Conservation (phyloP, 2,888 invertebrate genomes). For the Idaea straminata region DNA sequence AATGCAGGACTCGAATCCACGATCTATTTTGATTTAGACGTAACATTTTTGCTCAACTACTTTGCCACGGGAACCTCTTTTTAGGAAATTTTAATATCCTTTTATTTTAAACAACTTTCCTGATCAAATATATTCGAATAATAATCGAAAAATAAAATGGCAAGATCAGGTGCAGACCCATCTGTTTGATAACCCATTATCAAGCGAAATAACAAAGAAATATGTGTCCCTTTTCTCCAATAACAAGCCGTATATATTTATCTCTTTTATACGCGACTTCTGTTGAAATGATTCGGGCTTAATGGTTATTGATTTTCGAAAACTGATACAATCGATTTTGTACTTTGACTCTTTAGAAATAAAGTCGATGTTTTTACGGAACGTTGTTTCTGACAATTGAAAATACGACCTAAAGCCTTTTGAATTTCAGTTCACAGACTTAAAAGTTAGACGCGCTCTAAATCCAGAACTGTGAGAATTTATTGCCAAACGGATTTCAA, state of each 20-base stretch:
- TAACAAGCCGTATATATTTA: constrained; percentile 34
- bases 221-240: constrained; percentile 46
- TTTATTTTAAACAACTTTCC: neutral
- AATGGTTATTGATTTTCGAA: constrained; percentile 72
- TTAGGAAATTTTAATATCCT: too few species aligned
- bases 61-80: too few species aligned
- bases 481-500: constrained; percentile 31
- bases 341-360: constrained; percentile 37
- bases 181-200: constrained; percentile 59
- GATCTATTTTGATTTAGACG: too few species aligned
- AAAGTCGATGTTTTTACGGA: constrained; percentile 28
- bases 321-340: constrained; percentile 37
- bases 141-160: constrained; percentile 72
- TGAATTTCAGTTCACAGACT: constrained; percentile 69
- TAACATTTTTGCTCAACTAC: too few species aligned
- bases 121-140: constrained; percentile 11
- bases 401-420: constrained; percentile 63
- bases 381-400: constrained; percentile 37
- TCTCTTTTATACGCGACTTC: constrained; percentile 61
- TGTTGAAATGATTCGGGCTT: constrained; percentile 67
- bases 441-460: constrained; percentile 58
- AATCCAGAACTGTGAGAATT: constrained; percentile 45
- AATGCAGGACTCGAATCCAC: too few species aligned
- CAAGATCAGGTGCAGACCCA: constrained; percentile 70
- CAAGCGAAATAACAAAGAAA: constrained; percentile 43